These are phyloP conservation scores for Arrhopalites spinosus DNA, from an alignment of 2,888 invertebrate genomes.

Conservation along the genomic window DNA sequence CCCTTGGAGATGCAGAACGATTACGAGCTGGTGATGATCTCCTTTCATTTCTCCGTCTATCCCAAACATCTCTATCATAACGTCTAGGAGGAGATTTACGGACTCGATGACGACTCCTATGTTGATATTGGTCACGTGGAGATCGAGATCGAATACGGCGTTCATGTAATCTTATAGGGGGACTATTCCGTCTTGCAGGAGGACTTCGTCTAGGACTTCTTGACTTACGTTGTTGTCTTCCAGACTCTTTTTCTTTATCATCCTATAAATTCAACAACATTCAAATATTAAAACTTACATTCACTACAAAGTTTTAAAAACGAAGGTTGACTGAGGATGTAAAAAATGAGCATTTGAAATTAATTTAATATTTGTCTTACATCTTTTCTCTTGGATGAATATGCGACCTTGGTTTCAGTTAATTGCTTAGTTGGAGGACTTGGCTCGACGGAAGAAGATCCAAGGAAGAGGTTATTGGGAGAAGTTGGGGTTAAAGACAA, in stretches of 20 bases:
- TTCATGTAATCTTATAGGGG: conserved; percentile 48
- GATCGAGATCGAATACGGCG: conserved; percentile 61
- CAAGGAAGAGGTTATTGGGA: background rate
- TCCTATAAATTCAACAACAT: no score
- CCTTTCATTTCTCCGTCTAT: conserved; percentile 38
- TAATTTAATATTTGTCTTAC: no score
- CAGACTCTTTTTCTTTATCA: conserved; percentile 49
- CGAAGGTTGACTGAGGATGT: background rate
- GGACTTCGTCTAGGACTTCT: conserved; percentile 47
- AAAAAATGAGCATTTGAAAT: no score
- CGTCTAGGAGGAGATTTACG: conserved; percentile 48
- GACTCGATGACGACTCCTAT: conserved; percentile 40
- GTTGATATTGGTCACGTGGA: conserved; percentile 57
- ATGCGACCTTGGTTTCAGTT: conserved; percentile 9
- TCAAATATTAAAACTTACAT: no score
- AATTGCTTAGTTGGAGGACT: conserved; percentile 29
- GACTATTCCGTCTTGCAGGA: conserved; percentile 30
- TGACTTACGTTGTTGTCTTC: conserved; percentile 31
- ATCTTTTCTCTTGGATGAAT: conserved; percentile 20
- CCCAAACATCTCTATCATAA: conserved; percentile 51
- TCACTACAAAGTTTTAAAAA: no score
- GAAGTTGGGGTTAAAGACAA: background rate
- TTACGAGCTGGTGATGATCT: conserved; percentile 45
- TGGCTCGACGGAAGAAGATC: conserved; percentile 6
- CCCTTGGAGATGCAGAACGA: conserved; percentile 48